Evolutionary conservation across 2,113 vertebrate species (phyloP).

Genomic region (Amblyopsis rosae): DNA sequence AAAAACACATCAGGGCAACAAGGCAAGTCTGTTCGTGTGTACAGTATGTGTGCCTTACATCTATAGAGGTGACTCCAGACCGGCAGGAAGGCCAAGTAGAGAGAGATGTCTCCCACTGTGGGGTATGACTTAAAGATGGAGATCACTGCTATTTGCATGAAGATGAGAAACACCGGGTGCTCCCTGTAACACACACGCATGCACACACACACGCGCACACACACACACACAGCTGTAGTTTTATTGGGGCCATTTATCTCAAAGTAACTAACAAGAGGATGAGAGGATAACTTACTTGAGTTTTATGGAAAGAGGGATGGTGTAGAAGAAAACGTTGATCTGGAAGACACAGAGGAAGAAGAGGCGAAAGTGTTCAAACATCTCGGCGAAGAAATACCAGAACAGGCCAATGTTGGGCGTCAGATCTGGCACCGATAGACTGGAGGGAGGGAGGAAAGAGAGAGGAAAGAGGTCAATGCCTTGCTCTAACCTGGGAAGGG

Average conservation of each 20-base stretch:
- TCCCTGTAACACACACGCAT: conserved; percentile 77
- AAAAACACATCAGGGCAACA: too few species aligned
- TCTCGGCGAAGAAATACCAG: conserved; percentile 99
- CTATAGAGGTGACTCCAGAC: conserved; percentile 93
- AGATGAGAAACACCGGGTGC: conserved; percentile 95
- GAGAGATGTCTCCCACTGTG: conserved; percentile 90
- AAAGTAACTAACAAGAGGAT: not conserved
- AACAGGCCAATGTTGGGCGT: conserved; percentile 98
- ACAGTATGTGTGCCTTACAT: conserved; percentile 79
- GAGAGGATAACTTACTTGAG: conserved; percentile 84
- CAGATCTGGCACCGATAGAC: conserved; percentile 94
- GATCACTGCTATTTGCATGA: conserved; percentile 94
- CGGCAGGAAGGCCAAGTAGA: conserved; percentile 96
- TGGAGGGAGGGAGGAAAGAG: conserved; percentile 51
- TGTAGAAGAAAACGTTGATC: conserved; percentile 98
- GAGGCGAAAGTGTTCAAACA: conserved; percentile 98
- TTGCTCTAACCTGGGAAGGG: not conserved
- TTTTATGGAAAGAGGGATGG: conserved; percentile 92
- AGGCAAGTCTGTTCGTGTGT: not conserved
- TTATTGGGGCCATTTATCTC: not conserved
- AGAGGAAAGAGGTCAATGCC: not conserved
- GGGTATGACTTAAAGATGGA: conserved; percentile 99
- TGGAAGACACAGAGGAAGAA: conserved; percentile 99
- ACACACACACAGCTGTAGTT: not conserved
- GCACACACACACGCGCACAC: conserved; percentile 11